Evolutionary conservation across 2,113 vertebrate genomes (phyloP).

Genomic region (Notarius quadriscutis): DNA sequence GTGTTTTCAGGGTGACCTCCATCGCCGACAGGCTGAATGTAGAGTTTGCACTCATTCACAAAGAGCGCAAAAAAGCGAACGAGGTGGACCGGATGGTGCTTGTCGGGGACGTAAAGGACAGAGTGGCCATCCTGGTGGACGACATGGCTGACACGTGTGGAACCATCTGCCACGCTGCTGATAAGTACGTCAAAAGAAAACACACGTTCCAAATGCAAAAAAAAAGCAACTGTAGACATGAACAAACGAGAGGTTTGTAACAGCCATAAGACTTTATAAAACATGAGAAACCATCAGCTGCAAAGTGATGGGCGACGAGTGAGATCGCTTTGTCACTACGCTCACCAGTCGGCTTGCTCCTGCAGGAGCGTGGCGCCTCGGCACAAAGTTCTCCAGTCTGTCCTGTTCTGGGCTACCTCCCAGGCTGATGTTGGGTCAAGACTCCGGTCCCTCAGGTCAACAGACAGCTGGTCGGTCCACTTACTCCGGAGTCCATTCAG

Average conservation of each 20-base stretch:
- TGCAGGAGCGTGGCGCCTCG: no score
- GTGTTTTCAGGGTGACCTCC: slow-evolving; percentile 86
- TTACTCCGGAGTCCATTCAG: no score
- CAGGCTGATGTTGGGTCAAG: no score
- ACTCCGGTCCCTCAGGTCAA: no score
- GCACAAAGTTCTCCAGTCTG: no score
- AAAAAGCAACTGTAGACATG: neutral
- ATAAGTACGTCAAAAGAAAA: slow-evolving; percentile 80
- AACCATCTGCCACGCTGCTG: slow-evolving; percentile 93
- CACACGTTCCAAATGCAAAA: neutral
- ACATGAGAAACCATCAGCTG: neutral
- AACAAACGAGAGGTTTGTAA: neutral
- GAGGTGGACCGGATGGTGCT: slow-evolving; percentile 98
- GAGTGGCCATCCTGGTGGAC: slow-evolving; percentile 96
- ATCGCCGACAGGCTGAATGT: slow-evolving; percentile 97
- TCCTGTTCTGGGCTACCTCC: no score
- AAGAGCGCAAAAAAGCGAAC: slow-evolving; percentile 96
- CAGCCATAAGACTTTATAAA: neutral
- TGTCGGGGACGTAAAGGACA: slow-evolving; percentile 92
- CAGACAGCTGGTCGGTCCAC: no score
- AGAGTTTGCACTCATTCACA: slow-evolving; percentile 98
- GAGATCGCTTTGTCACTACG: no score
- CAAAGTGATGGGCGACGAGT: no score
- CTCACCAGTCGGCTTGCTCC: no score
- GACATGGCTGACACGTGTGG: slow-evolving; percentile 98